Conservation (phyloP, 2,113 vertebrate species). For the Corythaeola cristata region DNA sequence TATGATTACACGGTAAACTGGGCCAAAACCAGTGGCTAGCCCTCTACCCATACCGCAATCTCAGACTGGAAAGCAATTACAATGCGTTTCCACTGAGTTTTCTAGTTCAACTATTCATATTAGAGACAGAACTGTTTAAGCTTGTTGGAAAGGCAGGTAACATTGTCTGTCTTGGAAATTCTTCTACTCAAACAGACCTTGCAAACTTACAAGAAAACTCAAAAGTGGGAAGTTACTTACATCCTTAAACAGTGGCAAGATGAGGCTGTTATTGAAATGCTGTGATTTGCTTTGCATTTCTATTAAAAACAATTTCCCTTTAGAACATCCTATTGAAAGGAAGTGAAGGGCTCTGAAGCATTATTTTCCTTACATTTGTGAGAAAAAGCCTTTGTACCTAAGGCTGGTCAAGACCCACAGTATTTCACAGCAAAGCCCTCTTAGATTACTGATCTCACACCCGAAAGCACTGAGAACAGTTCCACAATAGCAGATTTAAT, state of each 20-base stretch:
- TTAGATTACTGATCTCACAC: neutral
- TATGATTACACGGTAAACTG: neutral
- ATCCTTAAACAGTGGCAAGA: neutral
- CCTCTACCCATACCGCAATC: neutral
- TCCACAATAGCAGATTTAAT: neutral
- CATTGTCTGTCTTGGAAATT: neutral
- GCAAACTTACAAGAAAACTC: neutral
- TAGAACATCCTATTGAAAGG: neutral
- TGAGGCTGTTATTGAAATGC: neutral
- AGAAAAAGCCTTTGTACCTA: neutral
- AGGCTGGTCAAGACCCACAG: neutral
- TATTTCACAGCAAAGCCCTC: neutral
- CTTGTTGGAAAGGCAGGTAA: neutral
- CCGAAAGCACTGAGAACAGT: neutral
- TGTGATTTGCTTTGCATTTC: neutral
- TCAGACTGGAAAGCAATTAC: neutral
- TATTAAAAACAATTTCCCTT: neutral
- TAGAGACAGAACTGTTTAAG: neutral
- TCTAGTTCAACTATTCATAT: neutral
- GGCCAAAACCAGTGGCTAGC: neutral
- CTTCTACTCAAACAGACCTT: neutral
- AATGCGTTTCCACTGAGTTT: neutral
- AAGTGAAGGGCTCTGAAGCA: neutral
- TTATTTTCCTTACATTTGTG: neutral
- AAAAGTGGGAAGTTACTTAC: neutral